Evolutionary conservation across 2,113 vertebrate genomes (phyloP).

Genomic region (Melanerpes formicivorus): DNA sequence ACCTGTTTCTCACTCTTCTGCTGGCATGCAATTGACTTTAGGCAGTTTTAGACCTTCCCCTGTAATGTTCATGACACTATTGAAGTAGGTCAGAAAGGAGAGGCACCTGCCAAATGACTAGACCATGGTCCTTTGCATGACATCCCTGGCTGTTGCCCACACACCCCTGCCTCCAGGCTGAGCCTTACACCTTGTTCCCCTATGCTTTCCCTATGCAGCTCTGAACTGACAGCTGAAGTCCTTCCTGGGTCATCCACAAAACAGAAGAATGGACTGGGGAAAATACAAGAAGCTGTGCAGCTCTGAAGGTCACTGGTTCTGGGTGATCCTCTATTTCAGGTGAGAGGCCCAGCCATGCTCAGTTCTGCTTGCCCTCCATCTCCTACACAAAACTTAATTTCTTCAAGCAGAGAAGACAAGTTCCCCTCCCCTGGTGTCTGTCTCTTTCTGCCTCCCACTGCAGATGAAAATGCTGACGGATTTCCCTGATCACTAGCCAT

Average conservation of each 20-base stretch:
- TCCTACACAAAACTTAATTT: background rate
- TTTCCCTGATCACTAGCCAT: slow-evolving; percentile 65
- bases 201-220: background rate
- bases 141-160: background rate
- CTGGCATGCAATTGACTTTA: background rate
- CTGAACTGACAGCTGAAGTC: background rate
- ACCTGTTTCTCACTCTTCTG: background rate
- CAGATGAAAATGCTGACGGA: slow-evolving; percentile 62
- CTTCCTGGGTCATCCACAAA: background rate
- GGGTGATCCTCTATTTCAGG: background rate
- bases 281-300: background rate
- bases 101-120: background rate
- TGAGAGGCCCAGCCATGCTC: background rate
- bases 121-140: background rate
- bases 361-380: background rate
- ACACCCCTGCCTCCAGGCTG: background rate
- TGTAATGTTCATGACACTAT: background rate
- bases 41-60: background rate
- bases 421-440: background rate
- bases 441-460: slow-evolving; percentile 17
- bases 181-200: background rate
- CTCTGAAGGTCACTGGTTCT: background rate
- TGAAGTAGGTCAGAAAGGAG: background rate
- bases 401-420: background rate
- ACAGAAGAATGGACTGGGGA: background rate